These are phyloP conservation scores for Puntigrus tetrazona DNA, from an alignment of 2,113 vertebrate species.

Conservation along the genomic window DNA sequence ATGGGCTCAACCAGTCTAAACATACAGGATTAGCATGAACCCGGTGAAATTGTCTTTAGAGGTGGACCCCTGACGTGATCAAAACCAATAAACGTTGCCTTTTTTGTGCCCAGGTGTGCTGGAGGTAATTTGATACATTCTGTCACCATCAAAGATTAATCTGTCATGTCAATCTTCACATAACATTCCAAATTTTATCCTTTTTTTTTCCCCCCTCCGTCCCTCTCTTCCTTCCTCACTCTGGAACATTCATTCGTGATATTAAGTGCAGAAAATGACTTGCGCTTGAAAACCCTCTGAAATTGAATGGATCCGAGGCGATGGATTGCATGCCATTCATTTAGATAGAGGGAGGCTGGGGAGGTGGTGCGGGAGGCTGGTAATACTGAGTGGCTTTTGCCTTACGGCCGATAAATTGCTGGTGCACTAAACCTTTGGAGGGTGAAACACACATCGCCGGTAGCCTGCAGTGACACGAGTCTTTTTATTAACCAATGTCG, in stretches of 20 bases:
- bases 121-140: slow-evolving; percentile 53
- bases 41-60: slow-evolving; percentile 47
- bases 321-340: slow-evolving; percentile 60
- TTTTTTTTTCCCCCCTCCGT: not conserved
- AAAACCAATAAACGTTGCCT: slow-evolving; percentile 48
- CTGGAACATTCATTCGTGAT: slow-evolving; percentile 56
- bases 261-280: slow-evolving; percentile 60
- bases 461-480: slow-evolving; percentile 50
- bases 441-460: slow-evolving; percentile 55
- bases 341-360: slow-evolving; percentile 43
- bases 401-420: slow-evolving; percentile 59
- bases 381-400: slow-evolving; percentile 57
- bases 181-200: slow-evolving; percentile 46
- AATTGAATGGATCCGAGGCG: slow-evolving; percentile 60
- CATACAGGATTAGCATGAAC: slow-evolving; percentile 45
- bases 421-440: slow-evolving; percentile 62
- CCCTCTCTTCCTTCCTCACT: slow-evolving; percentile 40
- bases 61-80: slow-evolving; percentile 44
- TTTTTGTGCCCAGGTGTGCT: slow-evolving; percentile 40
- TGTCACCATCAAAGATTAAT: slow-evolving; percentile 56
- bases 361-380: slow-evolving; percentile 28
- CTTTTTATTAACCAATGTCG: slow-evolving; percentile 52
- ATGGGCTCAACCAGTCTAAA: slow-evolving; percentile 38
- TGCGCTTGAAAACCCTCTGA: slow-evolving; percentile 60
- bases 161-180: slow-evolving; percentile 43